Conservation (phyloP, 1,140 invertebrate species). For the Pantala flavescens region DNA sequence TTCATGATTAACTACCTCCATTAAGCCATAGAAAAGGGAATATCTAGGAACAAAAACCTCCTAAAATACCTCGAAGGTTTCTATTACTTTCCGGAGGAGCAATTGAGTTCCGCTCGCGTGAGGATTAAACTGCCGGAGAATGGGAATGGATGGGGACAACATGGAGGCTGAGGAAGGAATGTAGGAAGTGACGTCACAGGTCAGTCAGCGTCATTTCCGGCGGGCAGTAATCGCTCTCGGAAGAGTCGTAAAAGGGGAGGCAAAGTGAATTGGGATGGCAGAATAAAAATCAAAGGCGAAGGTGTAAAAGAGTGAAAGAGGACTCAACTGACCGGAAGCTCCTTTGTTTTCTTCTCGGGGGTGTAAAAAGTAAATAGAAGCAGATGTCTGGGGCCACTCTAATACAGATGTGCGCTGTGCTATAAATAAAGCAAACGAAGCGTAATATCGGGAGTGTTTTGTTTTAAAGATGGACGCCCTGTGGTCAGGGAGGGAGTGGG, state of each 20-base stretch:
- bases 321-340: background rate
- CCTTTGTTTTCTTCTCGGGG: background rate
- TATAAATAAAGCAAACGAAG: too few species aligned
- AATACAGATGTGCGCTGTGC: too few species aligned
- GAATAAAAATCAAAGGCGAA: background rate
- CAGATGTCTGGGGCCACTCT: too few species aligned
- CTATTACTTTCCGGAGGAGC: too few species aligned
- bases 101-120: background rate
- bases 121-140: background rate
- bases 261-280: background rate
- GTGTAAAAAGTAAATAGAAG: too few species aligned
- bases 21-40: too few species aligned
- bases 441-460: too few species aligned
- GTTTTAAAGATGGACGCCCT: too few species aligned
- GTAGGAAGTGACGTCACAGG: background rate
- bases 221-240: conserved; percentile 4
- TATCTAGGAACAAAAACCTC: too few species aligned
- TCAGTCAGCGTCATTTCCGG: conserved; percentile 3
- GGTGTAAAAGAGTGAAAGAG: background rate
- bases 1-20: too few species aligned
- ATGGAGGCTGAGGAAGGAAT: background rate
- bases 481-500: too few species aligned
- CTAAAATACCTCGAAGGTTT: too few species aligned
- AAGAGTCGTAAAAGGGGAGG: conserved; percentile 10
- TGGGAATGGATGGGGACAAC: background rate